Evolutionary conservation across 2,797 vertebrate species (phyloP), one percentile per base, ranked within the genome.

Genomic region (Octomys mimax): DNA sequence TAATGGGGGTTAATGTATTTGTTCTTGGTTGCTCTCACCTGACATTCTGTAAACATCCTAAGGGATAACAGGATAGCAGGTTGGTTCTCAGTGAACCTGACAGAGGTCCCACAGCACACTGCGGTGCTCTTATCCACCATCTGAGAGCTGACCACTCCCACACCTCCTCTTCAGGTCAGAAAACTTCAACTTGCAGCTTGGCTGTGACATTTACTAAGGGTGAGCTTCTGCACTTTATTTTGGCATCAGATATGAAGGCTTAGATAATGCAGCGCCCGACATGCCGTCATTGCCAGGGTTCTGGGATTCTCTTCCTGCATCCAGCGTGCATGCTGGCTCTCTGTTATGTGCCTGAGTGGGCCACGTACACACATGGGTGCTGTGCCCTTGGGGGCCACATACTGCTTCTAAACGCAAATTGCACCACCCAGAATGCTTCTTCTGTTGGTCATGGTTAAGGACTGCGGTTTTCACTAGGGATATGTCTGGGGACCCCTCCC

Each of bases 261-360:
- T 1, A 3, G 13, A 12, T 6, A 11, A 24, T 0, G 1, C 6
- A 1, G n/a, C 28, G 0, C 1, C 4, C 3, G 61, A 59, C 14
- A 0, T 26, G 31, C 33, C 24, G 18, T 5, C 64, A 42, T 39
- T 2, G 0, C 1, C 24, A 8, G 28, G 9, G 5, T 59, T 1
- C 19, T 2, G 24, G 71, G 22, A 36, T 46, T 70, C 4, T 66
- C 31, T 8, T 57, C 22, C 7, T 14, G 26, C n/a, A 42, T 16
- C 4, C 18, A 8, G 77, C 13, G 1, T 14, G 2, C 3, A 16
- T 57, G 84, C 91, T 64, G 10, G 36, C 14, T 83, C 21, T 54
- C 22, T 7, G 5, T 6, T 0, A 8, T 0, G 0, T 2, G 46
- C 49, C 31, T 6, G 2, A 26, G 12, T 12, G 77, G 7, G 16